Evolutionary conservation across 2,888 invertebrate species (phyloP), one percentile per base, ranked within the genome.

Genomic region (Elgonia sp.): DNA sequence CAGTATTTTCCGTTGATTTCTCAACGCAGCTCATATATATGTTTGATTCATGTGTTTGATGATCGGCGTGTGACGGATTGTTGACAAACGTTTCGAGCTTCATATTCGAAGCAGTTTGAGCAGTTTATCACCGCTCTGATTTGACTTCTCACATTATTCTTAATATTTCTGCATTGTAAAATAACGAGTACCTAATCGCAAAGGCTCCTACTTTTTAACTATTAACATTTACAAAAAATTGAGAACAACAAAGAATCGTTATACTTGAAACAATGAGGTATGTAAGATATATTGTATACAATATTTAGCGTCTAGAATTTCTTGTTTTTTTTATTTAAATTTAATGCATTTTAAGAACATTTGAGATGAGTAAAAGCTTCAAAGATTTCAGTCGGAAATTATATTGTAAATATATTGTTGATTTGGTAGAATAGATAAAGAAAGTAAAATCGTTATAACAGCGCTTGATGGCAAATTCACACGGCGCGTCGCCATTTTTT

Each of bases 401-500:
- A 14, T 20, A 57, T 20, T 57, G 1, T 29, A 3, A 29, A 29
- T 29, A 5, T 29, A 57, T 60, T 12, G 55, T 42, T 42, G 62
- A 75, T 39, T 62, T 12, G 62, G 42, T 62, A 1, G 21, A 62
- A 46, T 62, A 39, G n/a, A 62, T 46, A 60, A 73, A 60, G 9
- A 2, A 60, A 60, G 29, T 14, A 12, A 60, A 29, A 60, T 29
- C 1, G n/a, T 29, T 29, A 3, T 37, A 14, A 3, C 14, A 14
- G 12, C 57, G 21, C 14, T 63, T 53, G 10, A 63, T 75, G 18
- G 60, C 37, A 72, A 39, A 70, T 37, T 70, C 81, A 76, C n/a
- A 20, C 76, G 62, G 69, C 60, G n/a, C 42, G 67, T 55, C 82
- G 82, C 82, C 83, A 83, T 83, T 83, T 83, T 83, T 83, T 65